These are phyloP conservation scores for Porites rus DNA, from an alignment of 92 coral and sea anemone species.

Conservation along the genomic window DNA sequence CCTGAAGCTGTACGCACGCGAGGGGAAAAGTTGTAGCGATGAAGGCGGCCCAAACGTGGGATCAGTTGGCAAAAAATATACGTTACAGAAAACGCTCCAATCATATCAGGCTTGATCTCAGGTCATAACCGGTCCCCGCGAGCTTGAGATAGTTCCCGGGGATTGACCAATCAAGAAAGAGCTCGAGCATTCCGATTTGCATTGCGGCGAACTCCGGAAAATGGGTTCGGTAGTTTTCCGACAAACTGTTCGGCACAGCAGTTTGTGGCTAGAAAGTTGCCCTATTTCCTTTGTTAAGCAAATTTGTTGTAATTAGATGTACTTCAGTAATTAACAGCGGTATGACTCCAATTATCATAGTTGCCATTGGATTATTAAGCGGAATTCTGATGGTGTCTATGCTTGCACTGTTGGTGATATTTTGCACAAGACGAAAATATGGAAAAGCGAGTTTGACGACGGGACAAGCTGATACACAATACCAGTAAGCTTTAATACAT, in stretches of 20 bases:
- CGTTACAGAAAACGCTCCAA: too few relatives aligned
- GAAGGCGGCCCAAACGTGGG: too few relatives aligned
- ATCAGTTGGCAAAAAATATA: too few relatives aligned
- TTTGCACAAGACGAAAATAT: slow-evolving; percentile 75
- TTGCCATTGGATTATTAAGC: slow-evolving; percentile 77
- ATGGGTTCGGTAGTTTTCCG: neutral
- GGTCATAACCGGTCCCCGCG: neutral
- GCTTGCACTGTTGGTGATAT: slow-evolving; percentile 75
- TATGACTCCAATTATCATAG: slow-evolving; percentile 56
- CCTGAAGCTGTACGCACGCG: too few relatives aligned
- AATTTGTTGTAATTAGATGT: neutral
- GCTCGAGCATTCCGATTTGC: neutral
- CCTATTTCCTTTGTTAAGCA: neutral
- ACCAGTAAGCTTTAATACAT: slow-evolving; percentile 13
- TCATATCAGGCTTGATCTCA: too few relatives aligned
- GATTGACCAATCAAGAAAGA: slow-evolving; percentile 10
- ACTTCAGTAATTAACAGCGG: neutral
- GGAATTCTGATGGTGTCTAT: slow-evolving; percentile 81
- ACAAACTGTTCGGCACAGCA: neutral
- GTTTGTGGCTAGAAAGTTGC: neutral
- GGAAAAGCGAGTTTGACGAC: slow-evolving; percentile 68
- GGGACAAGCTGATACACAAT: neutral
- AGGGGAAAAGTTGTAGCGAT: too few relatives aligned
- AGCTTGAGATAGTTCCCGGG: neutral
- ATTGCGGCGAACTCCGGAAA: neutral